phyloP scores from a whole-genome alignment of 2,797 vertebrate genomes.

The Ctenosaura bakeri region DNA sequence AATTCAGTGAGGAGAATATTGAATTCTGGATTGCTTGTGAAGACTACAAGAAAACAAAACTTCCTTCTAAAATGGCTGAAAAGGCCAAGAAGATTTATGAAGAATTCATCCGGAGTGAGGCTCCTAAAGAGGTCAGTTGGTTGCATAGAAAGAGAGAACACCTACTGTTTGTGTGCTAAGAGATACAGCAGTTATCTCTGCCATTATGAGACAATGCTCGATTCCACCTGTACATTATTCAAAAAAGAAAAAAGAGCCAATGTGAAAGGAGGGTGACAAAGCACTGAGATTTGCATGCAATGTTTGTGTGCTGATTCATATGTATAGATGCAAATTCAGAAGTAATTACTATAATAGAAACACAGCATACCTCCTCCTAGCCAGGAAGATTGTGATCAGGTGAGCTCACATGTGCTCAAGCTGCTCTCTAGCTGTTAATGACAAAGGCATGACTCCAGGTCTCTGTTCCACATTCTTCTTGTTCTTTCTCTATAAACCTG shows the following conservation, averaged over 20 bases:
- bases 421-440: background rate
- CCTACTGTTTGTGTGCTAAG: background rate
- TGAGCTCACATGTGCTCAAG: background rate
- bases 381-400: background rate
- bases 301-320: background rate
- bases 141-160: background rate
- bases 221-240: background rate
- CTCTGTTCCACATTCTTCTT: background rate
- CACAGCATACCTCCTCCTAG: background rate
- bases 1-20: constrained; percentile 96
- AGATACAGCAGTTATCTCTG: background rate
- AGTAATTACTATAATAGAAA: background rate
- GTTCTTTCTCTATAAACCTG: background rate
- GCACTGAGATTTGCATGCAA: background rate
- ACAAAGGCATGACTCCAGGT: too few relatives aligned
- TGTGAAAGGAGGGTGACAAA: background rate
- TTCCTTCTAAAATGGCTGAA: constrained; percentile 84
- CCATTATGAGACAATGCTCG: background rate
- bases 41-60: constrained; percentile 93
- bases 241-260: background rate
- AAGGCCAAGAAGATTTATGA: constrained; percentile 96
- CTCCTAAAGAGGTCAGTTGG: constrained; percentile 92
- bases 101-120: constrained; percentile 94
- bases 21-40: constrained; percentile 97
- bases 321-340: background rate